Base-by-base conservation (phyloP, 2,113 vertebrate genomes). In the Promerops cafer region DNA sequence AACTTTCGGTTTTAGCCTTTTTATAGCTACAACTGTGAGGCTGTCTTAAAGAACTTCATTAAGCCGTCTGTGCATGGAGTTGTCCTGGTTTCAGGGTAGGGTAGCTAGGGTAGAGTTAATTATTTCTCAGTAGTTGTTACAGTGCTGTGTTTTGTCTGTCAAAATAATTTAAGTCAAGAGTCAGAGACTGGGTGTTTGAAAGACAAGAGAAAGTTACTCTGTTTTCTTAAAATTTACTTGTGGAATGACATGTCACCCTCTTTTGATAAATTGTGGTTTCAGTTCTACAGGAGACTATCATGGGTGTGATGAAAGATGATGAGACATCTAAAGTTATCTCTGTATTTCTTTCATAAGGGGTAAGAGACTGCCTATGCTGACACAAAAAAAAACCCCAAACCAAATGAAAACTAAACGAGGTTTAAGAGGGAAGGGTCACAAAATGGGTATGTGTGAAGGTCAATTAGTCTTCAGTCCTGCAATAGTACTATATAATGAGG, bases 131-230 rank as follows among this genome's bases (percentile, higher is more conserved):
- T 60, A 87, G 27, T 33, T 87, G 37, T 37, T 60, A 37, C 18
- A 37, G 14, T 44, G 61, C 37, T 77, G 18, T 60, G 37, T 77
- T 86, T 35, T 60, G 27, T 72, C 59, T 89, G 33, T 89, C 88
- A 80, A 90, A 96, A 68, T 70, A 86, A 69, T 76, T 78, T 26
- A 83, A 83, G 37, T 84, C 68, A 87, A 60, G 35, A 71, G 35
- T 47, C 61, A 71, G 61, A 60, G 28, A 60, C 16, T 64, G 19
- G 20, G 10, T 7, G 10, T 61, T 89, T 92, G 52, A 72, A 35
- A 53, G 33, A 83, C 37, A 27, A 68, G 20, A 65, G 31, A 72
- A 76, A 69, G 13, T 57, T 61, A 40, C 10, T 59, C 30, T 60
- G 1, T 90, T 88, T 82, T 81, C 68, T 80, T 92, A 50, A 72